Evolutionary conservation across 2,797 vertebrate species (phyloP), one percentile per base, ranked within the genome.

Genomic region (Coracias cyanogaster): DNA sequence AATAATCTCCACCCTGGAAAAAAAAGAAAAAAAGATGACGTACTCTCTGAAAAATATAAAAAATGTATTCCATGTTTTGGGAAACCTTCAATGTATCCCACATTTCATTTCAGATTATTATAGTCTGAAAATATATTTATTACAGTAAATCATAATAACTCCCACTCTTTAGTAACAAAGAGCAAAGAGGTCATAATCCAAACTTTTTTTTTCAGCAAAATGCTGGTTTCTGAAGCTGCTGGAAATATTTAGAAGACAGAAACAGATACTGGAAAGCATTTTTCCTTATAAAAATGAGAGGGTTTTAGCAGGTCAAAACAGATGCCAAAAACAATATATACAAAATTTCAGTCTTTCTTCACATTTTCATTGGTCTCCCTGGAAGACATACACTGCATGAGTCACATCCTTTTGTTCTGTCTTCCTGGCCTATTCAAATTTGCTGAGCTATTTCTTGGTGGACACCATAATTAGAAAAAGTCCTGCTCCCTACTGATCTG

Each of bases 341-440:
- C 18, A 41, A 78, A 85, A 91, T 83, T 91, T 85, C 74, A n/a
- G 61, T 60, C 67, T 74, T 87, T 89, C 81, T 91, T 94, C 93
- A 84, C 70, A 58, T 90, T 84, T 97, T 90, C 85, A 80, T 60
- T 84, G 70, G 73, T 72, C 60, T 93, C 52, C 25, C 73, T 82
- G 69, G 89, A 88, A 94, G 85, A 72, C 20, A 28, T 7, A 55
- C 0, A 13, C 62, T 52, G 55, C 39, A n/a, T 86, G 89, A 96
- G 72, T 93, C 85, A 95, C 61, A 91, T 93, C 78, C 86, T 76
- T 96, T 93, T 88, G 77, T 86, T 94, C 82, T 17, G 12, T 61
- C 85, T 83, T 91, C 69, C 72, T 83, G 43, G 39, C 28, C 29
- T 94, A 58, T 62, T 90, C 70, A 84, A 29, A 88, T 82, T 70